Evolutionary conservation across 2,888 invertebrate genomes (phyloP), one percentile per base, ranked within the genome.

Genomic region (Drosophila limbata): DNA sequence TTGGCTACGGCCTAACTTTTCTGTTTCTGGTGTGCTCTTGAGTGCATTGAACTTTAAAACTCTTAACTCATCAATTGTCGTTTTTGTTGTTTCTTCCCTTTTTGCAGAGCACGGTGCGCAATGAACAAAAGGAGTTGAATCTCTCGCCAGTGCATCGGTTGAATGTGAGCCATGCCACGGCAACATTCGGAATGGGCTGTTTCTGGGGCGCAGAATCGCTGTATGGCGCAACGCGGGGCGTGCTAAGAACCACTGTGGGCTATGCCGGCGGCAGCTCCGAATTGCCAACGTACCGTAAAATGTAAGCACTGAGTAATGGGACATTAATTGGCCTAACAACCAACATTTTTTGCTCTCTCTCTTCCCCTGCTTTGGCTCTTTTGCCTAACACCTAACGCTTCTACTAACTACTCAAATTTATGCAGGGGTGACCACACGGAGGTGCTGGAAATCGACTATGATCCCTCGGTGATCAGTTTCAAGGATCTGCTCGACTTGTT

Each of bases 131-230:
- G 64, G 91, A 92, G 48, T 71, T 92, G 21, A 91, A 74, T 35
- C 81, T 92, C 5, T 63, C 57, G 3, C 92, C 92, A 2, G 89
- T 89, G 1, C 93, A 93, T 67, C 74, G 85, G 40, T 39, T 92
- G 51, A 83, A 91, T 51, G 82, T 81, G 3, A 81, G 88, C 11
- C 82, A 85, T 31, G 90, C 92, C 35, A 92, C 90, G 6, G 98
- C 97, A 5, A 97, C 97, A 0, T 97, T 98, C 92, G 97, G 97
- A 11, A 97, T 98, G 97, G 97, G 97, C 13, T 98, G 98, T 92
- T 98, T 98, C 93, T 98, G 98, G 98, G 96, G 96, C 33, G 96
- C 96, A 60, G 98, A 98, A 91, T 95, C 96, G 1, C 93, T 97
- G 60, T 98, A 96, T 91, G 97, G 98, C 2, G 92, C 88, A 6